Evolutionary conservation across 2,113 vertebrate species (phyloP).

Genomic region (Hydrolagus affinis): DNA sequence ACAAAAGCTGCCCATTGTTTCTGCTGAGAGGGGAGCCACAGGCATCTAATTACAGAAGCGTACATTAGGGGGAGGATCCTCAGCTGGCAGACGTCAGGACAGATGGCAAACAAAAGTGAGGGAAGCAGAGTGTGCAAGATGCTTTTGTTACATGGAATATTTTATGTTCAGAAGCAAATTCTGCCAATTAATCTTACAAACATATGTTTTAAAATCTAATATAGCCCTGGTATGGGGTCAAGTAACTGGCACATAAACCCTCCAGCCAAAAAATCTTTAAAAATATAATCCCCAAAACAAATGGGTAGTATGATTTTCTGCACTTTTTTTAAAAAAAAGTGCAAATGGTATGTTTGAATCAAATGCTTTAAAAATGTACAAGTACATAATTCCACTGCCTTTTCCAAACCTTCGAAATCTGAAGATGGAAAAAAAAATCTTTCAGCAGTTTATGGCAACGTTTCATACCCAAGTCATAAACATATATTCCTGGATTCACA

Average conservation of each 20-base stretch:
- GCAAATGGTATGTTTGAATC: not conserved
- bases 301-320: not conserved
- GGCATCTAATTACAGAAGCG: constrained; percentile 40
- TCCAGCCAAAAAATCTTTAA: not conserved
- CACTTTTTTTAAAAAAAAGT: not conserved
- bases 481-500: too few relatives aligned
- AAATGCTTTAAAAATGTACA: not conserved
- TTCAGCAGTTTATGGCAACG: not conserved
- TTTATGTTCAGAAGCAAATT: not conserved
- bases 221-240: not conserved
- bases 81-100: constrained; percentile 50
- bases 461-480: too few relatives aligned
- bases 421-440: not conserved
- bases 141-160: not conserved
- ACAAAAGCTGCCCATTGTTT: constrained; percentile 56
- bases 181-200: constrained; percentile 12
- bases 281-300: not conserved
- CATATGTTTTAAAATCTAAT: constrained; percentile 9
- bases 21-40: constrained; percentile 37
- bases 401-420: too few relatives aligned
- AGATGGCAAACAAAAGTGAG: constrained; percentile 58
- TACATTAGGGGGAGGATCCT: constrained; percentile 41
- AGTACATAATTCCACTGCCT: too few relatives aligned
- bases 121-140: constrained; percentile 35
- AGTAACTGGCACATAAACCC: not conserved